Evolutionary conservation across 2,888 invertebrate species (phyloP).

Genomic region (Drosophila sordidula): DNA sequence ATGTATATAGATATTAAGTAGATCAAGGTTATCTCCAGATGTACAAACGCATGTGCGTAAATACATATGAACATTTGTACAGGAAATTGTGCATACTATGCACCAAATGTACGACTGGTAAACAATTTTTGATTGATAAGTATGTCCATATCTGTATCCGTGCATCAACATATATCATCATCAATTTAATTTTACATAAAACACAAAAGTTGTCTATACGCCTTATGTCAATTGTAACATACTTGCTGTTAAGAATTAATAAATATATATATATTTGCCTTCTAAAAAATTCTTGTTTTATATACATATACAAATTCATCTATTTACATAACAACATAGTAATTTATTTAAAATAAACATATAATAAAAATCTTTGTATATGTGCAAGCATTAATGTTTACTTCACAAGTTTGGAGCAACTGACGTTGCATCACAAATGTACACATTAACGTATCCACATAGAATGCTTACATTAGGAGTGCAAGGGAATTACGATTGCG

Average conservation of each 20-base stretch:
- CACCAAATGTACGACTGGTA: background rate
- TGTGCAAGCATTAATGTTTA: background rate
- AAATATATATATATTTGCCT: too few relatives aligned
- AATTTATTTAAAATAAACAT: background rate
- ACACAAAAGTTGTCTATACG: too few relatives aligned
- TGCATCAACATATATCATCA: too few relatives aligned
- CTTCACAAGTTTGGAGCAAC: constrained; percentile 1
- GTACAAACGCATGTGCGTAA: constrained; percentile 10
- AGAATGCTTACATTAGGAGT: background rate
- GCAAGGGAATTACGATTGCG: constrained; percentile 2
- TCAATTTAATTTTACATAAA: too few relatives aligned
- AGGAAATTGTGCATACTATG: background rate
- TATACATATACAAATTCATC: too few relatives aligned
- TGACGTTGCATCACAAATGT: constrained; percentile 29
- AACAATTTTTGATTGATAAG: background rate
- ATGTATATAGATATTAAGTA: constrained; percentile 58
- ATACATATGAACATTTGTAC: background rate
- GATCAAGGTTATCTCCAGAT: constrained; percentile 62
- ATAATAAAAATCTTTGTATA: background rate
- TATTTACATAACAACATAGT: too few relatives aligned
- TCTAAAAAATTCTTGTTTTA: too few relatives aligned
- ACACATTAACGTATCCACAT: constrained; percentile 5
- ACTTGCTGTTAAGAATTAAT: too few relatives aligned
- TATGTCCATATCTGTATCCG: too few relatives aligned
- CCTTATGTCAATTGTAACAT: too few relatives aligned